These are phyloP conservation scores for Apeira syringaria DNA, from an alignment of 2,888 invertebrate species.

Conservation along the genomic window DNA sequence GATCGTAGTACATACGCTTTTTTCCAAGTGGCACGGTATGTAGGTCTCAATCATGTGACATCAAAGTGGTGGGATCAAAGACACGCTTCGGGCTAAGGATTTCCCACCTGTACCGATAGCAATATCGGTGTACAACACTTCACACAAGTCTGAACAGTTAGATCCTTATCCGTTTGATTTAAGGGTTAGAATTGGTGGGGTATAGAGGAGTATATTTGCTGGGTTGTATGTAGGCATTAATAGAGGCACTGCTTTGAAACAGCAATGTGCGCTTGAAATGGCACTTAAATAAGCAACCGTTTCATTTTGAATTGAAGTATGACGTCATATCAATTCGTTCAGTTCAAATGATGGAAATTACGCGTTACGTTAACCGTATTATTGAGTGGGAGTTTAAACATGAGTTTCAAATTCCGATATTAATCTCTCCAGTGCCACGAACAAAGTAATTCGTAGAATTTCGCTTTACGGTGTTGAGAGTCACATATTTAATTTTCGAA, in stretches of 20 bases:
- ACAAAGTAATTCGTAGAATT: too few relatives aligned
- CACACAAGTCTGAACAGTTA: conserved; percentile 10
- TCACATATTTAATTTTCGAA: too few relatives aligned
- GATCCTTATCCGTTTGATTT: conserved; percentile 11
- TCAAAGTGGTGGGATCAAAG: conserved; percentile 49
- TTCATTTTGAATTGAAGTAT: conserved; percentile 21
- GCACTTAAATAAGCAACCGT: conserved; percentile 33
- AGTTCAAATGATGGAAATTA: conserved; percentile 18
- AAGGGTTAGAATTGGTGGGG: conserved; percentile 6
- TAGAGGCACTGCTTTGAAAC: conserved; percentile 32
- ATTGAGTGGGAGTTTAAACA: conserved; percentile 2
- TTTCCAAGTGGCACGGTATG: conserved; percentile 15
- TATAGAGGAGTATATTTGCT: neutral
- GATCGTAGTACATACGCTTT: conserved; percentile 7
- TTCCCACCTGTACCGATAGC: conserved; percentile 47
- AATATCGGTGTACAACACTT: conserved; percentile 39
- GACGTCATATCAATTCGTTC: conserved; percentile 19
- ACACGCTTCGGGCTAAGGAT: conserved; percentile 41
- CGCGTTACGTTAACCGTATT: neutral
- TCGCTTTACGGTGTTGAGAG: too few relatives aligned
- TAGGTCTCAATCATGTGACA: conserved; percentile 43
- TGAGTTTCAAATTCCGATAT: conserved; percentile 12
- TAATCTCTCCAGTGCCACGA: too few relatives aligned
- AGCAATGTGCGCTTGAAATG: conserved; percentile 26
- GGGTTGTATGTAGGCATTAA: conserved; percentile 25